A percentile compares a stretch with the other conserved stretches of the same genome.
Evolutionary conservation across 2,113 vertebrate species (phyloP).

Genomic region (Etheostoma cragini): DNA sequence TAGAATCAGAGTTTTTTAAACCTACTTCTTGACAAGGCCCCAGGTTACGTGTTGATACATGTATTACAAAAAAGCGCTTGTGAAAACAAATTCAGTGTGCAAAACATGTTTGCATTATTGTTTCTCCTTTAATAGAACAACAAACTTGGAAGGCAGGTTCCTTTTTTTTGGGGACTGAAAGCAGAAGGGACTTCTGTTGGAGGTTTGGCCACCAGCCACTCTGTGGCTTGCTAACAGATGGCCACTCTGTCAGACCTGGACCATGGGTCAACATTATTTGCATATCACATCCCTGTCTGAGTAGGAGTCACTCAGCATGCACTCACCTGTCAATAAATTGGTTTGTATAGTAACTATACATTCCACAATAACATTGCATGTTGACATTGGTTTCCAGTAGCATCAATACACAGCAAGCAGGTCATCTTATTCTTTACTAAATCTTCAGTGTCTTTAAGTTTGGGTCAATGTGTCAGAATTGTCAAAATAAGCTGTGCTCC

Average conservation of each 20-base stretch:
- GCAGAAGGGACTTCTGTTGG: constrained; percentile 49
- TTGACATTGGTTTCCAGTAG: neutral
- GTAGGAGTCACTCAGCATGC: constrained; percentile 53
- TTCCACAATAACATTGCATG: neutral
- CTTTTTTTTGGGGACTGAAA: constrained; percentile 55
- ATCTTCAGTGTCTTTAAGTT: neutral
- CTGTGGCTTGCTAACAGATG: constrained; percentile 74
- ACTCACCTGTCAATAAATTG: constrained; percentile 28
- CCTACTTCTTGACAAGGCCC: too few relatives aligned
- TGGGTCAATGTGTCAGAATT: constrained; percentile 1
- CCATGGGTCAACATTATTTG: constrained; percentile 72
- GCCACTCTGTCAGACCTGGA: constrained; percentile 67
- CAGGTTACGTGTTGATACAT: neutral
- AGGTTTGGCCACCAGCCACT: constrained; percentile 55
- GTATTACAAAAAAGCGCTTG: neutral
- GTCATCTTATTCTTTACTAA: constrained; percentile 14
- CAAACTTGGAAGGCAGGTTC: constrained; percentile 33
- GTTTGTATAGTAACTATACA: neutral
- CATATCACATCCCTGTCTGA: constrained; percentile 69
- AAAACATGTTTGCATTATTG: constrained; percentile 8
- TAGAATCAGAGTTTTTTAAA: too few relatives aligned
- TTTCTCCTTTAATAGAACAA: constrained; percentile 23
- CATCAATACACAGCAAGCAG: neutral
- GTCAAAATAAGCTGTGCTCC: neutral
- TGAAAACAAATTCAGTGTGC: neutral